Percentiles rank a stretch among this genome's conserved stretches.
phyloP scores from a whole-genome alignment of 1,140 invertebrate species.

The Temnothorax longispinosus region DNA sequence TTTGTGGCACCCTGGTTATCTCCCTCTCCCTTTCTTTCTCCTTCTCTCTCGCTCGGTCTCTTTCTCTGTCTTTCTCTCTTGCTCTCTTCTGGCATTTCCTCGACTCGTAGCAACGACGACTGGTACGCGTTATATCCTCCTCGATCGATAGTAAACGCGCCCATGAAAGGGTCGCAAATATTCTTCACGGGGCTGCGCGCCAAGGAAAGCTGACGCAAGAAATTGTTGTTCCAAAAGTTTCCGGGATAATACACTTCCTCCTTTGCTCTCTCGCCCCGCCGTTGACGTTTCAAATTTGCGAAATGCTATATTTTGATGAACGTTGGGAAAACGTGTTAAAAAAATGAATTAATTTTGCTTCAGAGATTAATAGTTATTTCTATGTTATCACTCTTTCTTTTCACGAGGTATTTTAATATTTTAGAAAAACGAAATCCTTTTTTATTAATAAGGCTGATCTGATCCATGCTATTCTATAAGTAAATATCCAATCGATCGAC shows the following conservation, averaged over 20 bases:
- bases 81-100: slow-evolving; percentile 42
- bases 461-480: background rate
- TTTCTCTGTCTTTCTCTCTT: background rate
- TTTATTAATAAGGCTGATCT: background rate
- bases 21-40: background rate
- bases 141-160: slow-evolving; percentile 72
- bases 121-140: slow-evolving; percentile 58
- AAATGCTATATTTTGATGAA: slow-evolving; percentile 2
- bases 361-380: background rate
- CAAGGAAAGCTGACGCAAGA: background rate
- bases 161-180: slow-evolving; percentile 65
- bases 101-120: slow-evolving; percentile 70
- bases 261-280: background rate
- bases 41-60: background rate
- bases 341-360: background rate
- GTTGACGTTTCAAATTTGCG: background rate
- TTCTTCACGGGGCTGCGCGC: slow-evolving; percentile 36
- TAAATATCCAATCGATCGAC: background rate
- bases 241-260: background rate
- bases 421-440: background rate
- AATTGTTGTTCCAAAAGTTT: slow-evolving; percentile 29
- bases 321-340: background rate
- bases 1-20: slow-evolving; percentile 63
- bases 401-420: background rate
- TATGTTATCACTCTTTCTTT: background rate